phyloP scores from a whole-genome alignment of 2,797 vertebrate genomes.

The Phataginus tricuspis region DNA sequence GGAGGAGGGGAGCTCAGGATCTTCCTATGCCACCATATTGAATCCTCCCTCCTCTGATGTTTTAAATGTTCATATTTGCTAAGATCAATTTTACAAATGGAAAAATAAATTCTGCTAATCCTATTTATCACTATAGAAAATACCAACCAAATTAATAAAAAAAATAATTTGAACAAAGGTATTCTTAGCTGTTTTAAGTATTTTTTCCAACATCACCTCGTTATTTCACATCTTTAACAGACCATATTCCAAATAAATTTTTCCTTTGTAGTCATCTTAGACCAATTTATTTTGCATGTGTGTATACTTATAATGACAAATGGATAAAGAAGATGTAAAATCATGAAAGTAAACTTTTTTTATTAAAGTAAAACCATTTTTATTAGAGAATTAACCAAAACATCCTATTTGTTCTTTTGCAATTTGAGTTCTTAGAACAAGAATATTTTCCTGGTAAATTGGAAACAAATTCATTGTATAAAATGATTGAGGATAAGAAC shows the following conservation, averaged over 20 bases:
- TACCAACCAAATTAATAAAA: not conserved
- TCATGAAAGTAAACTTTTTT: not conserved
- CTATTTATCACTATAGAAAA: not conserved
- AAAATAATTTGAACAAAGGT: not conserved
- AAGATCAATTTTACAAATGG: not conserved
- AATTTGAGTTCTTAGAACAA: conserved; percentile 2
- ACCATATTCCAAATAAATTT: not conserved
- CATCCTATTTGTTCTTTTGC: not conserved
- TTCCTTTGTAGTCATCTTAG: not conserved
- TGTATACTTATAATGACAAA: not conserved
- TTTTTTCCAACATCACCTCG: not conserved
- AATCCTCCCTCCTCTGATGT: not conserved
- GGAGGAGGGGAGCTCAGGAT: too few species aligned
- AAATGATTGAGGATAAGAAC: not conserved
- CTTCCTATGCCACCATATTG: too few species aligned
- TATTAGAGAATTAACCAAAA: not conserved
- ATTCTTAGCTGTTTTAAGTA: not conserved
- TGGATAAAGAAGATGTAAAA: not conserved
- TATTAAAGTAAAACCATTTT: not conserved
- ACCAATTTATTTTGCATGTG: not conserved
- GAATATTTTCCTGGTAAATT: not conserved
- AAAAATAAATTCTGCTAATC: not conserved
- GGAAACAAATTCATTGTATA: not conserved
- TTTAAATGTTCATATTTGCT: not conserved
- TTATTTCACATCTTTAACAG: not conserved